phyloP scores from a whole-genome alignment of 1,140 invertebrate species.

The Drosophila miranda region DNA sequence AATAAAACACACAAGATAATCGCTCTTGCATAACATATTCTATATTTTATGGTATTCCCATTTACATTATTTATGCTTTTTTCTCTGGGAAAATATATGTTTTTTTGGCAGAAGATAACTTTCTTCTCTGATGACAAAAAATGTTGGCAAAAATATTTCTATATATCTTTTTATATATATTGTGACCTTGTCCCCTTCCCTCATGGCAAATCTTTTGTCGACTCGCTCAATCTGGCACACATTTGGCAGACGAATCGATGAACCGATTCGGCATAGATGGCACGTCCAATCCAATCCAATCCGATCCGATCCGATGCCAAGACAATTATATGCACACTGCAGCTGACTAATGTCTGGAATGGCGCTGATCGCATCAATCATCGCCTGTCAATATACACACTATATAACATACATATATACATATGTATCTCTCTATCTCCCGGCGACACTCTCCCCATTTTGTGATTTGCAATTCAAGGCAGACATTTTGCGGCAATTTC shows the following conservation, averaged over 20 bases:
- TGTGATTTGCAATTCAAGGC: slow-evolving; percentile 54
- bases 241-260: slow-evolving; percentile 59
- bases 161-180: slow-evolving; percentile 29
- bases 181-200: slow-evolving; percentile 33
- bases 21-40: slow-evolving; percentile 66
- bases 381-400: slow-evolving; percentile 32
- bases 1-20: slow-evolving; percentile 44
- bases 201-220: no score
- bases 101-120: slow-evolving; percentile 20
- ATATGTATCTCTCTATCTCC: slow-evolving; percentile 24
- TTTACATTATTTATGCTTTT: slow-evolving; percentile 20
- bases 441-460: slow-evolving; percentile 12
- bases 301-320: slow-evolving; percentile 36
- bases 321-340: slow-evolving; percentile 60
- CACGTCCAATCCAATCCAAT: slow-evolving; percentile 17
- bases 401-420: background rate
- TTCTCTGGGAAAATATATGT: slow-evolving; percentile 2
- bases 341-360: slow-evolving; percentile 59
- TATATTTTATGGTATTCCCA: slow-evolving; percentile 27
- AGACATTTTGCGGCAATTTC: slow-evolving; percentile 43
- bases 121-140: slow-evolving; percentile 36
- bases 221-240: slow-evolving; percentile 64
- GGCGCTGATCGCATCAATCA: slow-evolving; percentile 69
- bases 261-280: slow-evolving; percentile 45
- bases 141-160: slow-evolving; percentile 12